Conservation (phyloP, 2,113 vertebrate genomes). For the Chaetura pelagica region DNA sequence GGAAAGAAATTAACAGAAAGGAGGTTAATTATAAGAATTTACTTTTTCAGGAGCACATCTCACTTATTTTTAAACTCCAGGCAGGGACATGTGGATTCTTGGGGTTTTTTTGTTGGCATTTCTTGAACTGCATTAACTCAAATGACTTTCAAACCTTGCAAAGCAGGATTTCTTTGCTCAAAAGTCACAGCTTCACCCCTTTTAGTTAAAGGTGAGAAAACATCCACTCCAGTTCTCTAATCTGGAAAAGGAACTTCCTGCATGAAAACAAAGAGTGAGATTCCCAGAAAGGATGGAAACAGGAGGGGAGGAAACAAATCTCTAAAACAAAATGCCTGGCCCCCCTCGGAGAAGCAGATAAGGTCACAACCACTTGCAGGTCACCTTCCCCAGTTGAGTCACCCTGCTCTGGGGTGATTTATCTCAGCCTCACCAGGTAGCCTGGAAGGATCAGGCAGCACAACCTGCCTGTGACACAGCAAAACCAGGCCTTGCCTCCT, state of each 20-base stretch:
- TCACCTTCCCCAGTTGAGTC: not conserved
- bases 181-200: not conserved
- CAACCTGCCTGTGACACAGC: not conserved
- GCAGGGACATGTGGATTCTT: not conserved
- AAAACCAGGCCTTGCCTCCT: not conserved
- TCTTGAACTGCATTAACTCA: not conserved
- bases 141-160: not conserved
- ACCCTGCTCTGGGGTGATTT: rapidly evolving
- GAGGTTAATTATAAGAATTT: not conserved
- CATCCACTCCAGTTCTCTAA: not conserved
- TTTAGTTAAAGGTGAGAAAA: constrained; percentile 33
- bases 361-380: not conserved
- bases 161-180: not conserved
- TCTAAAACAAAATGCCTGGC: not conserved
- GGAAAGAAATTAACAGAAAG: not conserved
- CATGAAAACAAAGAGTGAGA: rapidly evolving
- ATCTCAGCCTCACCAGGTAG: rapidly evolving
- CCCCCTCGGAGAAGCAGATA: not conserved
- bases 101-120: not conserved
- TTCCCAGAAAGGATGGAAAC: not conserved
- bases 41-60: not conserved
- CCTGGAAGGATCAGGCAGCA: rapidly evolving
- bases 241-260: not conserved
- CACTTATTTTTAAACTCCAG: not conserved
- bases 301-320: not conserved